Evolutionary conservation across 2,113 vertebrate species (phyloP).

Genomic region (Crocuta crocuta): DNA sequence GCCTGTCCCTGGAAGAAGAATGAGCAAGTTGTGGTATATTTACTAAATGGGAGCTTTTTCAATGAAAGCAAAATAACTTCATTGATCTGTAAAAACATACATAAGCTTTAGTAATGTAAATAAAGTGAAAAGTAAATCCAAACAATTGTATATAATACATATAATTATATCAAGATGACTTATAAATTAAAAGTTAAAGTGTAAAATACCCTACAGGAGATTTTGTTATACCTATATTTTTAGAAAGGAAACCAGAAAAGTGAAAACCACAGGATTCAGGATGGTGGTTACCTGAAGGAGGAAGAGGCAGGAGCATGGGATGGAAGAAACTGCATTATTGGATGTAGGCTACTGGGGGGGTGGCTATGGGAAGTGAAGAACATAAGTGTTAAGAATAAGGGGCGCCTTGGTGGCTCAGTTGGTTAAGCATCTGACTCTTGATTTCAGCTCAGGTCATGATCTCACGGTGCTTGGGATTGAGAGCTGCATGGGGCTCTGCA

Average conservation of each 20-base stretch:
- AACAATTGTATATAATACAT: neutral
- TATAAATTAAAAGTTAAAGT: neutral
- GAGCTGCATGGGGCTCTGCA: too few species aligned
- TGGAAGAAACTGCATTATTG: neutral
- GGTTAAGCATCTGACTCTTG: too few species aligned
- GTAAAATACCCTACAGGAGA: neutral
- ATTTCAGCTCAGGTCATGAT: too few species aligned
- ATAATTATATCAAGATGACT: neutral
- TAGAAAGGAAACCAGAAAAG: neutral
- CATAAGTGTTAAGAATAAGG: neutral
- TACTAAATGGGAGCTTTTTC: neutral
- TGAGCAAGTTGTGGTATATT: neutral
- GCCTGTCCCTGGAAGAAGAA: neutral
- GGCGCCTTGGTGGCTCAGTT: too few species aligned
- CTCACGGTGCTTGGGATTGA: too few species aligned
- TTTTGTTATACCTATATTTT: too few species aligned
- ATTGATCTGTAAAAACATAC: neutral
- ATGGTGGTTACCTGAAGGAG: neutral
- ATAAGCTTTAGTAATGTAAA: neutral
- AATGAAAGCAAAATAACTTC: neutral
- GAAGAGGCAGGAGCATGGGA: neutral
- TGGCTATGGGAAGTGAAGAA: accelerated
- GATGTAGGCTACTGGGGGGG: too few species aligned
- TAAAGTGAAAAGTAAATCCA: neutral
- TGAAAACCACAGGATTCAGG: neutral